Evolutionary conservation across 2,888 invertebrate species (phyloP).

Genomic region (Tolmerus cingulatus): DNA sequence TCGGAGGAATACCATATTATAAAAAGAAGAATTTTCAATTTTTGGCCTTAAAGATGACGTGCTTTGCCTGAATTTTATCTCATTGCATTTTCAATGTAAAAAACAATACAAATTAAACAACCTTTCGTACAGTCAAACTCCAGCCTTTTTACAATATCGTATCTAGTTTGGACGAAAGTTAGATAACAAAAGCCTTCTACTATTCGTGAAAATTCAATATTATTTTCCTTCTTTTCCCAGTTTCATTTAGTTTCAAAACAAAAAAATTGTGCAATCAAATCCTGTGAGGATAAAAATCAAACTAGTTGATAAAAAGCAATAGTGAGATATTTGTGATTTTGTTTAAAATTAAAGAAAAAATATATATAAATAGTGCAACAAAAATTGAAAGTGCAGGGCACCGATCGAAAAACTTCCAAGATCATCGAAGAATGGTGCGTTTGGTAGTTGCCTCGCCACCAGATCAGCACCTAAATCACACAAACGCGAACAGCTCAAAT

Average conservation of each 20-base stretch:
- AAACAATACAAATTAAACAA: background rate
- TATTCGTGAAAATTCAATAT: background rate
- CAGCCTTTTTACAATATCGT: background rate
- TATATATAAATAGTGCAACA: background rate
- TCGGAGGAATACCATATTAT: background rate
- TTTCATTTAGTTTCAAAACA: background rate
- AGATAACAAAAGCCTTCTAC: background rate
- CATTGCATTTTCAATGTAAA: no score
- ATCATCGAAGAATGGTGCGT: constrained; percentile 57
- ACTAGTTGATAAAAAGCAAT: background rate
- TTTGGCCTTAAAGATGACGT: no score
- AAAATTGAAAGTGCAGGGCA: constrained; percentile 35
- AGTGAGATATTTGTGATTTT: background rate
- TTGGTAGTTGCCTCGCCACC: constrained; percentile 58
- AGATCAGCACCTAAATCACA: constrained; percentile 52
- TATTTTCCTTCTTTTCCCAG: background rate
- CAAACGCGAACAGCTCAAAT: constrained; percentile 42
- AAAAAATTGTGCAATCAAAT: constrained; percentile 27
- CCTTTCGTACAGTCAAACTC: background rate
- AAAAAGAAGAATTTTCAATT: no score
- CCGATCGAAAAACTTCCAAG: constrained; percentile 1
- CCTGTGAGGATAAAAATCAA: constrained; percentile 24
- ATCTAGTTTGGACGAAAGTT: background rate
- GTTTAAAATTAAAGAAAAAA: background rate
- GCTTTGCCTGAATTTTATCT: no score